Evolutionary conservation across 2,113 vertebrate species (phyloP).

Genomic region (Brachirus orientalis): DNA sequence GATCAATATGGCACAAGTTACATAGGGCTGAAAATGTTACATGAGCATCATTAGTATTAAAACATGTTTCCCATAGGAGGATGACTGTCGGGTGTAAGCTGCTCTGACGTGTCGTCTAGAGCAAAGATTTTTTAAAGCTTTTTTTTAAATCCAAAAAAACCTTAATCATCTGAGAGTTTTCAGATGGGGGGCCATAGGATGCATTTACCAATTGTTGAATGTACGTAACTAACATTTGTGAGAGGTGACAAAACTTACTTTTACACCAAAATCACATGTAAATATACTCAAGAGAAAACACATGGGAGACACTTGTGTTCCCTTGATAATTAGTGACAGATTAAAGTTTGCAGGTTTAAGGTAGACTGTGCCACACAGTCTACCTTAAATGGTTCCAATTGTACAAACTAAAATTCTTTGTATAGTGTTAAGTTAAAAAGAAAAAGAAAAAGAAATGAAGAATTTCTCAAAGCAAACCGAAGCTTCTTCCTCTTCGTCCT

Average conservation of each 20-base stretch:
- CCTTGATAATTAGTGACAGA: no score
- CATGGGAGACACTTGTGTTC: no score
- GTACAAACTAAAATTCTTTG: no score
- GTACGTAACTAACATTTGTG: neutral
- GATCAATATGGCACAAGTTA: slow-evolving; percentile 39
- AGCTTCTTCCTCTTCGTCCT: no score
- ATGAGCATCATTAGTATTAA: neutral
- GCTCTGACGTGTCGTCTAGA: neutral
- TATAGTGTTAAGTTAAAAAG: no score
- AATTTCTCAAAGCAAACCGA: no score
- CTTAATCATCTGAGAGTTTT: neutral
- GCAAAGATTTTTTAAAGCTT: neutral
- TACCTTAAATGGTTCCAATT: no score
- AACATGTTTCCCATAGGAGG: neutral
- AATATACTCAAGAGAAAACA: no score
- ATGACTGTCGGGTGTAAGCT: neutral
- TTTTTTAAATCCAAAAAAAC: neutral
- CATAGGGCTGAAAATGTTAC: neutral
- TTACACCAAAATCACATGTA: no score
- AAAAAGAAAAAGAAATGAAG: no score
- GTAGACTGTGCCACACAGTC: no score
- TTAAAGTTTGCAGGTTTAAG: no score
- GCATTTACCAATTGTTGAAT: neutral
- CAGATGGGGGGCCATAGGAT: neutral
- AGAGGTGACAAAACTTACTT: neutral